Evolutionary conservation across 2,113 vertebrate genomes (phyloP), one percentile per base, ranked within the genome.

Genomic region (Polypterus bichir): DNA sequence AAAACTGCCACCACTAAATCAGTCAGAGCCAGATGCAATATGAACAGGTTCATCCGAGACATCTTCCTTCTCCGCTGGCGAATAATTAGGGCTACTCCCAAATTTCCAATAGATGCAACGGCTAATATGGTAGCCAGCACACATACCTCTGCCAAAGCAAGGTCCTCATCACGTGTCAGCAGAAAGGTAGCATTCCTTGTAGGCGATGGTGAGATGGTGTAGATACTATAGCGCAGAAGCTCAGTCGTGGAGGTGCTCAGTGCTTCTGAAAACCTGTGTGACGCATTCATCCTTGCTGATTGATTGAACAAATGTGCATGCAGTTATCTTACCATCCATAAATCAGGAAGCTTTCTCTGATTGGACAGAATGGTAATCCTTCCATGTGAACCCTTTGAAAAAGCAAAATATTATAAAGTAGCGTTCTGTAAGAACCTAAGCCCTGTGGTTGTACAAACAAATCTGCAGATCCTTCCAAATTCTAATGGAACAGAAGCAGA

Each of bases 21-120:
- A 0, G 64, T 81, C 4, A 88, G 67, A 0, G 77, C 85, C 6
- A 89, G 74, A 71, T 89, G 87, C 49, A 85, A 49, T 66, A 88
- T 73, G 45, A 89, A 89, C 65, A 89, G 74, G 27, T 86, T 83
- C 86, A 89, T 79, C 46, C 84, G 68, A 51, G 85, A 82, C 69
- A 72, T 81, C 70, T 88, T 85, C 65, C 59, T 74, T 56, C 77
- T 58, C 3, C 60, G 75, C 61, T 49, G 70, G 47, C 77, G 73
- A 74, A 87, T 62, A 0, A 62, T 66, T 70, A 88, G 65, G 53
- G 89, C 71, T 68, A 89, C 78, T 0, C 76, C 65, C 68, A 73
- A 6, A 44, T 89, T 89, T 67, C 87, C 82, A 3, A 56, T 5
- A 0, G 80, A 71, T 0, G 84, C 80, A 52, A 81, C 60, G n/a